Percentiles rank a stretch among this genome's conserved stretches.
phyloP scores from a whole-genome alignment of 2,888 invertebrate species.

The Psylliodes chrysocephalus region DNA sequence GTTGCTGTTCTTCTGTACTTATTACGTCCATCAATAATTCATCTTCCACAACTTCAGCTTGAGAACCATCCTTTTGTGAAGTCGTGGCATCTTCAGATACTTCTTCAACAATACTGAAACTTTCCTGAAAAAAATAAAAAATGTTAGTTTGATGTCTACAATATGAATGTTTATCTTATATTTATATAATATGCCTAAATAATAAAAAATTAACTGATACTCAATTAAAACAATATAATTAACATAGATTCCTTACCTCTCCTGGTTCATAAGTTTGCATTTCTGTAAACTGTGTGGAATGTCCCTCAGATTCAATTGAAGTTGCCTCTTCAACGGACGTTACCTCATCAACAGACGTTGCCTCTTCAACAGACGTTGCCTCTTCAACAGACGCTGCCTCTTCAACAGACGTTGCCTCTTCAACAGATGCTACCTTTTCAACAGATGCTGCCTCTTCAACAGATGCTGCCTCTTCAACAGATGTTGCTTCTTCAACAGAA shows the following conservation, averaged over 20 bases:
- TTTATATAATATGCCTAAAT: too few relatives aligned
- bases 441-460: too few relatives aligned
- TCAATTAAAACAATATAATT: too few relatives aligned
- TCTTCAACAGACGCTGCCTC: background rate
- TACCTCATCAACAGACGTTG: background rate
- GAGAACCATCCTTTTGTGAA: background rate
- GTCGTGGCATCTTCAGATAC: background rate
- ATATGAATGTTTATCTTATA: too few relatives aligned
- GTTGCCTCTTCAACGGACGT: background rate
- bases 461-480: too few relatives aligned
- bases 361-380: too few relatives aligned
- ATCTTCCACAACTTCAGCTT: background rate
- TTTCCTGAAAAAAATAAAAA: background rate
- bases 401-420: background rate
- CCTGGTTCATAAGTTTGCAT: slow-evolving; percentile 7
- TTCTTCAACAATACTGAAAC: background rate
- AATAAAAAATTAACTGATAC: too few relatives aligned
- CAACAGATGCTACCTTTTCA: background rate
- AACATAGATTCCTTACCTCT: too few relatives aligned
- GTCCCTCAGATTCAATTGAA: background rate
- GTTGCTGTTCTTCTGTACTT: background rate
- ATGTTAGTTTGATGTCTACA: background rate
- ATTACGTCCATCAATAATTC: background rate
- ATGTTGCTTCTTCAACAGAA: background rate
- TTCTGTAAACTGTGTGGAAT: background rate